A percentile compares a stretch with the other conserved stretches of the same genome.
phyloP scores from a whole-genome alignment of 35 echinoderm and acorn worm genomes.

The Acanthaster planci region DNA sequence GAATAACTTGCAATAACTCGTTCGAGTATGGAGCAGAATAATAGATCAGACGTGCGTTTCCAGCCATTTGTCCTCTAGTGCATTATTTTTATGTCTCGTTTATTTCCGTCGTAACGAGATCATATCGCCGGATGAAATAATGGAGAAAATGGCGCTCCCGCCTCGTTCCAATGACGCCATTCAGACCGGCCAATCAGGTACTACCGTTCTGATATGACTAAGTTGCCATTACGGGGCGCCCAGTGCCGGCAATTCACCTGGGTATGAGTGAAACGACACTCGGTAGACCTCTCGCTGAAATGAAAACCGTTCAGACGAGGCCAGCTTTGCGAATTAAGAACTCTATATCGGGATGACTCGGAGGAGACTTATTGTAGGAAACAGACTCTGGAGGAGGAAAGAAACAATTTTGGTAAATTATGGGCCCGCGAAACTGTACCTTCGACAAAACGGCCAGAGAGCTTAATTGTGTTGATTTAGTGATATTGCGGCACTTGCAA shows the following conservation, averaged over 20 bases:
- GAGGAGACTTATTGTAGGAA: neutral
- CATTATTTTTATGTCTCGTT: conserved; percentile 32
- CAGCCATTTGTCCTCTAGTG: conserved; percentile 10
- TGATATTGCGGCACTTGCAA: conserved; percentile 16
- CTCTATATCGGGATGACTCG: neutral
- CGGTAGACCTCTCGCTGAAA: conserved; percentile 3
- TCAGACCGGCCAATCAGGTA: neutral
- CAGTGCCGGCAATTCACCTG: neutral
- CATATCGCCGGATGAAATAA: neutral
- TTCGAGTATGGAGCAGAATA: neutral
- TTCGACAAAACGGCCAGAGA: neutral
- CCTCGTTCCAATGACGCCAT: neutral
- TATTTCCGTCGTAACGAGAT: conserved; percentile 27
- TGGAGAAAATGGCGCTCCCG: conserved; percentile 7
- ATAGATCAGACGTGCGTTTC: conserved; percentile 28
- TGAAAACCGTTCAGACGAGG: neutral
- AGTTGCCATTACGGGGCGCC: neutral
- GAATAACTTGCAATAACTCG: conserved; percentile 14
- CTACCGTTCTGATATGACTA: neutral
- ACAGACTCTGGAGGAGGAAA: neutral
- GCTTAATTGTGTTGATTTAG: conserved; percentile 33
- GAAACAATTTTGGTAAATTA: conserved; percentile 18
- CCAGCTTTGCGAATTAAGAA: neutral
- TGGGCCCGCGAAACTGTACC: neutral
- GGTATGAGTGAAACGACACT: conserved; percentile 5